These are phyloP conservation scores for Porites evermanni DNA, from an alignment of 92 coral and sea anemone genomes.

Conservation along the genomic window DNA sequence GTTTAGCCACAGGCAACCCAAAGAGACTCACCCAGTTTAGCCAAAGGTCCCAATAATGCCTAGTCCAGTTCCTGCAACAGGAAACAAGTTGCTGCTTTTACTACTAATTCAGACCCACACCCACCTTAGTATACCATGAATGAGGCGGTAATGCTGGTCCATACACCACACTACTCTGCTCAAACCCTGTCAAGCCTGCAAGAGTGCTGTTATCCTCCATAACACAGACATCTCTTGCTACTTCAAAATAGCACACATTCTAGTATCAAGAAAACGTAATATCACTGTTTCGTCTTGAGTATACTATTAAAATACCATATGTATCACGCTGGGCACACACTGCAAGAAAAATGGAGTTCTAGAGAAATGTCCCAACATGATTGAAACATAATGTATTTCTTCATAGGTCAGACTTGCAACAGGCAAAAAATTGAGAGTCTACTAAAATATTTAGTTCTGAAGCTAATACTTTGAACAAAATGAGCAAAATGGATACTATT, in stretches of 20 bases:
- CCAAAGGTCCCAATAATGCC: too few relatives aligned
- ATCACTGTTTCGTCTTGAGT: background rate
- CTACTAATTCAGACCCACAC: background rate
- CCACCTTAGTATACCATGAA: slow-evolving; percentile 47
- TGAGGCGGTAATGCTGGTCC: slow-evolving; percentile 69
- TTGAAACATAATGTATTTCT: too few relatives aligned
- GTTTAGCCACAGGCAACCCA: too few relatives aligned
- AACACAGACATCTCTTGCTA: slow-evolving; percentile 30
- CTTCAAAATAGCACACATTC: slow-evolving; percentile 40
- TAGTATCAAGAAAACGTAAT: background rate
- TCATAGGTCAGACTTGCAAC: too few relatives aligned
- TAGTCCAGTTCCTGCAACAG: too few relatives aligned
- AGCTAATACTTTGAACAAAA: background rate
- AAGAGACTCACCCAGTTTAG: too few relatives aligned
- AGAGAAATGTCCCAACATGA: too few relatives aligned
- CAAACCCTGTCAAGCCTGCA: background rate
- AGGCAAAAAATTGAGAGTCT: too few relatives aligned
- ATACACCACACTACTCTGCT: slow-evolving; percentile 20
- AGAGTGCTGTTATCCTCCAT: slow-evolving; percentile 40
- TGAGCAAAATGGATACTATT: background rate
- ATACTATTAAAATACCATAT: background rate
- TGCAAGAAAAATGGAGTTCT: too few relatives aligned
- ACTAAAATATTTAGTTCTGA: too few relatives aligned
- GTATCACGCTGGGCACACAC: too few relatives aligned
- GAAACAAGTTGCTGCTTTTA: too few relatives aligned